Evolutionary conservation across 2,888 invertebrate genomes (phyloP).

Genomic region (Heterodera filipjevi): DNA sequence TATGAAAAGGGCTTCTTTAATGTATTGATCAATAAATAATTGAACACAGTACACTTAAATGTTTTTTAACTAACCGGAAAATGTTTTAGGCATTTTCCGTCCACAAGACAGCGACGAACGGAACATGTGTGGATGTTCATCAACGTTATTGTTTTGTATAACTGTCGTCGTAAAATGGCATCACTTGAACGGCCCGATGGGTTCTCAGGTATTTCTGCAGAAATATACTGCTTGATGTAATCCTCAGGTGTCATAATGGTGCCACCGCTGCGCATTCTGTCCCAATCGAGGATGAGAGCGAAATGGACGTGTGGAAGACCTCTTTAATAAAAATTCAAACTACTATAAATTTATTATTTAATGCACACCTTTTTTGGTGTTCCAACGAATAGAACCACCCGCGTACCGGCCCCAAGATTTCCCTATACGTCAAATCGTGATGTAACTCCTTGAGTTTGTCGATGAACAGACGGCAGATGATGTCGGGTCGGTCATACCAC

Average conservation of each 20-base stretch:
- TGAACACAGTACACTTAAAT: background rate
- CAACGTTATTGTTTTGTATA: background rate
- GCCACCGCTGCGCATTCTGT: background rate
- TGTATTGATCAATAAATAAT: background rate
- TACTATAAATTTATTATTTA: background rate
- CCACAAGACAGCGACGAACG: background rate
- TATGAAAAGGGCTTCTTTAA: background rate
- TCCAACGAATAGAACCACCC: conserved; percentile 7
- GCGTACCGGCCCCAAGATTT: background rate
- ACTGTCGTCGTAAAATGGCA: background rate
- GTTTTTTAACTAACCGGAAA: background rate
- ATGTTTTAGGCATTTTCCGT: background rate
- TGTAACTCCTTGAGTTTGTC: conserved; percentile 14
- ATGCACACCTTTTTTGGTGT: conserved; percentile 10
- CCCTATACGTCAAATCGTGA: background rate
- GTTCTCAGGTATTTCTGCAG: conserved; percentile 1
- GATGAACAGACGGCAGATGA: background rate
- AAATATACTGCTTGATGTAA: background rate
- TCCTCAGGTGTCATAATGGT: background rate
- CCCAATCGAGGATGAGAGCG: conserved; percentile 6
- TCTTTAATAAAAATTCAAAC: background rate
- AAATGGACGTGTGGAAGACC: conserved; percentile 11
- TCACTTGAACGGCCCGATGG: background rate
- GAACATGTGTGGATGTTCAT: conserved; percentile 11
- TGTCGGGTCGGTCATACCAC: background rate